phyloP scores from a whole-genome alignment of 2,888 invertebrate species.

The Nycteola revayana region DNA sequence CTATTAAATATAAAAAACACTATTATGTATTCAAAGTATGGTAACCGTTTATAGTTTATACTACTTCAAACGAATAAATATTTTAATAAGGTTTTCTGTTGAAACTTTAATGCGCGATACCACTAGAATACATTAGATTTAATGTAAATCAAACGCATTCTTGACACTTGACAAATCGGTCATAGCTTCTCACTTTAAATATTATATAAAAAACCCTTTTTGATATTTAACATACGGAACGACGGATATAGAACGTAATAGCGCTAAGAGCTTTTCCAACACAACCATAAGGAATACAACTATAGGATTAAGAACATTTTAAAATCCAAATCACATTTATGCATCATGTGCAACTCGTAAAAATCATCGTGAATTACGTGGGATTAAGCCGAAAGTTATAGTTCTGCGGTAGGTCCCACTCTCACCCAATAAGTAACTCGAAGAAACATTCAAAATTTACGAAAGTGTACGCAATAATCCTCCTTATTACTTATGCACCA shows the following conservation, averaged over 20 bases:
- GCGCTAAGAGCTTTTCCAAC: conserved; percentile 28
- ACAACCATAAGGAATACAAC: too few species aligned
- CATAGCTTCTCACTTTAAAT: conserved; percentile 5
- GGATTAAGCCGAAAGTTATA: conserved; percentile 68
- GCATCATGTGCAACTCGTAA: conserved; percentile 61
- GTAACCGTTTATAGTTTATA: too few species aligned
- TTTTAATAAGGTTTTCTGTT: conserved; percentile 18
- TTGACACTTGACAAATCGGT: conserved; percentile 19
- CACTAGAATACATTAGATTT: conserved; percentile 21
- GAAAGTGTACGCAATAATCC: conserved; percentile 28
- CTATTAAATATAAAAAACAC: too few species aligned
- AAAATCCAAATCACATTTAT: conserved; percentile 44
- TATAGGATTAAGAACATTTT: conserved; percentile 40
- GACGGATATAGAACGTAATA: conserved; percentile 26
- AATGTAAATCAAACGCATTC: conserved; percentile 22
- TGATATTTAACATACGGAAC: conserved; percentile 14
- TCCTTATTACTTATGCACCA: conserved; percentile 24
- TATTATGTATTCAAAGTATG: conserved; percentile 10
- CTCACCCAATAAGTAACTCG: conserved; percentile 23
- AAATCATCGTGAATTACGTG: conserved; percentile 63
- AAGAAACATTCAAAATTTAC: conserved; percentile 24
- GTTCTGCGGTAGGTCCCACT: conserved; percentile 74
- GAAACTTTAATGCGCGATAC: conserved; percentile 21
- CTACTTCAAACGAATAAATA: conserved; percentile 10
- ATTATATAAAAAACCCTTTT: background rate